Conservation (phyloP, 2,113 vertebrate species). For the Pantherophis guttatus region DNA sequence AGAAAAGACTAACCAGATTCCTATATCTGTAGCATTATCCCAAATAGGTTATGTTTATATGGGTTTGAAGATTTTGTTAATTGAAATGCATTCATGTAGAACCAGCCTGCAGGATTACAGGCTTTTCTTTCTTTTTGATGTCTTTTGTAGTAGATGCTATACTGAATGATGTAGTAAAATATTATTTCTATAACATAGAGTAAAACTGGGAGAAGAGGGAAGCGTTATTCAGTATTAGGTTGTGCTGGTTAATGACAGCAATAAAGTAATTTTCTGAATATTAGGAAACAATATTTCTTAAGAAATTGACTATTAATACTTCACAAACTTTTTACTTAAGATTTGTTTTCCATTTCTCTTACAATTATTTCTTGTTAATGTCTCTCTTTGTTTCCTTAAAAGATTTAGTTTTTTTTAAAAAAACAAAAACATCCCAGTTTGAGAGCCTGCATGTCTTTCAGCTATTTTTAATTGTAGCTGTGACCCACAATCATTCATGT, state of each 20-base stretch:
- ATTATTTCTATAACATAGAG: constrained; percentile 27
- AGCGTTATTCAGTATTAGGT: not conserved
- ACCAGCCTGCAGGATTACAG: constrained; percentile 20
- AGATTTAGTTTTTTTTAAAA: not conserved
- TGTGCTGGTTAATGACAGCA: not conserved
- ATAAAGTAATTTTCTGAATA: not conserved
- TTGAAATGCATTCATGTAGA: constrained; percentile 3
- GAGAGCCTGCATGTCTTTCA: not conserved
- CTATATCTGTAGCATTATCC: constrained; percentile 30
- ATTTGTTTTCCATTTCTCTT: not conserved
- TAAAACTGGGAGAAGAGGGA: not conserved
- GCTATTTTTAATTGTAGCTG: not conserved
- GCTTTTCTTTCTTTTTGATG: constrained; percentile 16
- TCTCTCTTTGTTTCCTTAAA: not conserved
- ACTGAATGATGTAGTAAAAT: constrained; percentile 9
- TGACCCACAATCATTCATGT: not conserved
- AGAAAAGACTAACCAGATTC: constrained; percentile 7
- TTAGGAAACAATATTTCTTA: constrained; percentile 14
- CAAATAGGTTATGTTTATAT: constrained; percentile 11
- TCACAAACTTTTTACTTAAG: not conserved
- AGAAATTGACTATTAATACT: not conserved
- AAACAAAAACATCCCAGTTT: not conserved
- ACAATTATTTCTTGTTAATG: not conserved
- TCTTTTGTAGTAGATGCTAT: not conserved
- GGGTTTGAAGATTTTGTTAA: constrained; percentile 33